These are phyloP conservation scores for Apamea monoglypha DNA, from an alignment of 2,888 invertebrate species.

Conservation along the genomic window DNA sequence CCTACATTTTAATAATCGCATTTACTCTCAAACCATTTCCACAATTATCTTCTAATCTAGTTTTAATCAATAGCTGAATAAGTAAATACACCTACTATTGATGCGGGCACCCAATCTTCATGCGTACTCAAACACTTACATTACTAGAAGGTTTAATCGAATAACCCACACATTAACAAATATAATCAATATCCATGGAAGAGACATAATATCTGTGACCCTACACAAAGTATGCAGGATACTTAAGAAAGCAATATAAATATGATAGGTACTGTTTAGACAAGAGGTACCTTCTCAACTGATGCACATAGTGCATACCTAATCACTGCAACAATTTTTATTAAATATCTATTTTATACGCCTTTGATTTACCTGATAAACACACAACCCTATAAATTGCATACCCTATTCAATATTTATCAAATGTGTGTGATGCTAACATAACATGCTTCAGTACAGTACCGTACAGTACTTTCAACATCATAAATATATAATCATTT, in stretches of 20 bases:
- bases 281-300: conserved; percentile 12
- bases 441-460: conserved; percentile 42
- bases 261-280: background rate
- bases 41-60: conserved; percentile 38
- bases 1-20: conserved; percentile 27
- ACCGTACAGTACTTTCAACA: conserved; percentile 56
- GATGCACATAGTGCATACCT: conserved; percentile 50
- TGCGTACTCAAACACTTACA: conserved; percentile 17
- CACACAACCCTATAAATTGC: conserved; percentile 37
- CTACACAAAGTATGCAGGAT: conserved; percentile 25
- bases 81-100: conserved; percentile 35
- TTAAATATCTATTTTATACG: background rate
- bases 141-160: background rate
- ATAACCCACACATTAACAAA: background rate
- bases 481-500: conserved; percentile 51
- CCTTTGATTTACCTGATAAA: conserved; percentile 40
- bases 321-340: conserved; percentile 15
- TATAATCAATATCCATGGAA: conserved; percentile 10
- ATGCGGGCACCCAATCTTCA: conserved; percentile 10
- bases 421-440: conserved; percentile 26
- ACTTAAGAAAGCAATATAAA: conserved; percentile 2
- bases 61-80: conserved; percentile 34
- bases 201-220: conserved; percentile 9
- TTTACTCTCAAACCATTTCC: conserved; percentile 25
- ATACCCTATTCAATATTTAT: conserved; percentile 19